A percentile compares a stretch with the other conserved stretches of the same genome.
phyloP scores from a whole-genome alignment of 2,797 vertebrate species.

The Erpetoichthys calabaricus region DNA sequence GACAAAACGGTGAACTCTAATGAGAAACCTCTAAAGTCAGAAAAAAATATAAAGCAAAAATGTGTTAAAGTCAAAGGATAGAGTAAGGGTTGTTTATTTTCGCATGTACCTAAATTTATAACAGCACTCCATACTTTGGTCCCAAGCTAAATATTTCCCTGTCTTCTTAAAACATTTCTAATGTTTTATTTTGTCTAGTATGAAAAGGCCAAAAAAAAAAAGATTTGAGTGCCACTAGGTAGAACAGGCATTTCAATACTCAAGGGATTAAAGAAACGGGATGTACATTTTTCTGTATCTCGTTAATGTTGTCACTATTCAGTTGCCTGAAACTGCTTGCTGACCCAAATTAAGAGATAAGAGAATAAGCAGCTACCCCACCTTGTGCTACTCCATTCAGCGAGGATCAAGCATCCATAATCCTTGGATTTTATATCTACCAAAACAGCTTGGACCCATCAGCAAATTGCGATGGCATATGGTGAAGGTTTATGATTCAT shows the following conservation, averaged over 20 bases:
- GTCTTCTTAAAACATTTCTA: neutral
- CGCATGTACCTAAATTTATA: neutral
- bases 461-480: slow-evolving; percentile 97
- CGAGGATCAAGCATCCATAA: slow-evolving; percentile 71
- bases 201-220: neutral
- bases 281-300: slow-evolving; percentile 7
- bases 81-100: too few species aligned
- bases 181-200: neutral
- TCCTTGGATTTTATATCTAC: slow-evolving; percentile 88
- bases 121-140: neutral
- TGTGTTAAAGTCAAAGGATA: too few species aligned
- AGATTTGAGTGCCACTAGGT: slow-evolving; percentile 20
- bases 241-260: slow-evolving; percentile 22
- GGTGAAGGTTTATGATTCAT: slow-evolving; percentile 98
- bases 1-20: too few species aligned
- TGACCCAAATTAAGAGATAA: slow-evolving; percentile 44
- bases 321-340: slow-evolving; percentile 13
- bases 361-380: slow-evolving; percentile 38
- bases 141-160: neutral
- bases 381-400: slow-evolving; percentile 50
- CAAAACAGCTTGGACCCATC: slow-evolving; percentile 99
- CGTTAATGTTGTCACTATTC: neutral
- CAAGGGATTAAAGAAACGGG: slow-evolving; percentile 22
- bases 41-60: too few species aligned
- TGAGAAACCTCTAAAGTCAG: too few species aligned